Percentiles rank a stretch among this genome's conserved stretches.
Evolutionary conservation across 2,113 vertebrate species (phyloP).

Genomic region (Corythornis cristatus): DNA sequence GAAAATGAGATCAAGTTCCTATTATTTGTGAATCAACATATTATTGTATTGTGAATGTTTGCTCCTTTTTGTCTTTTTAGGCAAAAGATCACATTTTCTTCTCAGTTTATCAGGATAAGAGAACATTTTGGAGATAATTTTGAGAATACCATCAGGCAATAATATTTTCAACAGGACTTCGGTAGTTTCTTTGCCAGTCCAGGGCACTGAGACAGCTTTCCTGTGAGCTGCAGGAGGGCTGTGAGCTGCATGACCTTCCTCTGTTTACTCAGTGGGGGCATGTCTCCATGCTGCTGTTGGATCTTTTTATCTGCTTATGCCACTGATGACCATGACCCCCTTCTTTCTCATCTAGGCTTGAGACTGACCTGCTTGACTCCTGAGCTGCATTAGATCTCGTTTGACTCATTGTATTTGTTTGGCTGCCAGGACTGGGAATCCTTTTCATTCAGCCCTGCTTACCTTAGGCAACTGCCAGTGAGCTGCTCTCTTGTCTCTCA

Average conservation of each 20-base stretch:
- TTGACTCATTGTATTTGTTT: background rate
- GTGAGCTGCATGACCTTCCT: background rate
- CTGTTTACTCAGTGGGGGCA: background rate
- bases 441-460: background rate
- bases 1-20: conserved; percentile 32
- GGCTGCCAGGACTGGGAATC: background rate
- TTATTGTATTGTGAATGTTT: background rate
- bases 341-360: background rate
- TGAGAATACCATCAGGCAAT: background rate
- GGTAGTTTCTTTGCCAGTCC: background rate
- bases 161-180: background rate
- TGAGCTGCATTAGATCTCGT: background rate
- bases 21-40: conserved; percentile 2
- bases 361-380: background rate
- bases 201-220: background rate
- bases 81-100: background rate
- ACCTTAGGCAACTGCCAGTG: background rate
- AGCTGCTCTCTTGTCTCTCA: background rate
- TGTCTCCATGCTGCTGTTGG: background rate
- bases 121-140: background rate
- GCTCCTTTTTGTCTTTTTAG: background rate
- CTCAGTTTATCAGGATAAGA: background rate
- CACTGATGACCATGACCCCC: background rate
- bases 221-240: background rate
- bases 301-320: conserved; percentile 31